A percentile compares a stretch with the other conserved stretches of the same genome.
phyloP scores from a whole-genome alignment of 2,888 invertebrate genomes.

The Orthosia gothica region DNA sequence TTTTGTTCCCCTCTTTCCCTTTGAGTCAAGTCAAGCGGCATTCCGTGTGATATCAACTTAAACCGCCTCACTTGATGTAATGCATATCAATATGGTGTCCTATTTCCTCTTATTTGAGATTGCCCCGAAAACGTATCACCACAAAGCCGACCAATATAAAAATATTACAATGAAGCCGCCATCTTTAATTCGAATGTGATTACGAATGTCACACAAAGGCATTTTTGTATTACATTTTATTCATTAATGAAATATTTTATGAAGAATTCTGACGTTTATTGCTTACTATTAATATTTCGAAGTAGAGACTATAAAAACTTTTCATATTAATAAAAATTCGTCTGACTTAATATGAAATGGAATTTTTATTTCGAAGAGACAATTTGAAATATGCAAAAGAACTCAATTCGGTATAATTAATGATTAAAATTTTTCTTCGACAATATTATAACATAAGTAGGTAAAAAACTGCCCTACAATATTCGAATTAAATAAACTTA shows the following conservation, averaged over 20 bases:
- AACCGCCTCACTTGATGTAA: conserved; percentile 42
- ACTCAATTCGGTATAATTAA: not conserved
- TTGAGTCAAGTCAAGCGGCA: conserved; percentile 3
- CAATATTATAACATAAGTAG: not conserved
- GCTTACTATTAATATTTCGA: not conserved
- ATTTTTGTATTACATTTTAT: conserved; percentile 7
- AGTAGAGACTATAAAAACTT: not conserved
- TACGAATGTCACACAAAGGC: conserved; percentile 7
- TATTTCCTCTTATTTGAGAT: conserved; percentile 34
- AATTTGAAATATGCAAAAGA: not conserved
- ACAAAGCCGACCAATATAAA: conserved; percentile 46
- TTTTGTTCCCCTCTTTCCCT: conserved; percentile 2
- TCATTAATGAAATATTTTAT: conserved; percentile 19
- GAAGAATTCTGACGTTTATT: not conserved
- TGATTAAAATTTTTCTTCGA: not conserved
- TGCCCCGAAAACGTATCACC: conserved; percentile 32
- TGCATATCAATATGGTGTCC: conserved; percentile 62
- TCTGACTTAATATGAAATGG: conserved; percentile 3
- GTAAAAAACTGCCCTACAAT: not conserved
- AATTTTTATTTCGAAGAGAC: not conserved
- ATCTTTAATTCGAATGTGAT: conserved; percentile 30
- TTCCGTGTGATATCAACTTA: conserved; percentile 39
- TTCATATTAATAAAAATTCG: conserved; percentile 1
- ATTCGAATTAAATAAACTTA: not conserved
- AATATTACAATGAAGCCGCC: conserved; percentile 51